Conservation (phyloP, 1,140 invertebrate genomes). For the Metopolophium dirhodum region DNA sequence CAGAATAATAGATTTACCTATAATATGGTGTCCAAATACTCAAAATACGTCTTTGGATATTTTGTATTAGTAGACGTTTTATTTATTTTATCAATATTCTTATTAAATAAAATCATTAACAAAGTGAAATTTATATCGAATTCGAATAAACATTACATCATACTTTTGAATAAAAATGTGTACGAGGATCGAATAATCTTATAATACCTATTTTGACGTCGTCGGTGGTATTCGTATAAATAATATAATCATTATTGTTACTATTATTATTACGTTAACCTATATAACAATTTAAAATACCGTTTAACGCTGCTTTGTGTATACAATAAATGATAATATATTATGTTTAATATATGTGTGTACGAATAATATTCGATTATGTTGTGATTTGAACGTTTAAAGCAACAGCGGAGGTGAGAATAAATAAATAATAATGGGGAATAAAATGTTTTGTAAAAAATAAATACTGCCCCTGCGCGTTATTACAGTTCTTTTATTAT, state of each 20-base stretch:
- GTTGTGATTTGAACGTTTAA: background rate
- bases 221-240: background rate
- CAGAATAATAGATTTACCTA: no score
- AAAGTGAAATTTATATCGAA: background rate
- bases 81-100: no score
- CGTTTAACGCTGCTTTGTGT: background rate
- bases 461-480: background rate
- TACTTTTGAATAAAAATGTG: background rate
- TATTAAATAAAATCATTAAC: no score
- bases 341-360: no score
- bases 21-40: no score
- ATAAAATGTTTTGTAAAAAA: background rate
- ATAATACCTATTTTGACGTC: background rate
- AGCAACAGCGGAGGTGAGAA: background rate
- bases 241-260: background rate
- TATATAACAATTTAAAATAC: background rate
- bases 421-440: background rate
- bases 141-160: background rate
- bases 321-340: background rate
- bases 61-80: no score
- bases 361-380: background rate
- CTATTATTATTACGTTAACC: background rate
- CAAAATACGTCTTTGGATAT: no score
- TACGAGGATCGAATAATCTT: background rate
- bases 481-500: conserved; percentile 21